Percentiles rank a stretch among this genome's conserved stretches.
Conservation (phyloP, 2,888 invertebrate genomes). For the Pachydiplax longipennis region DNA sequence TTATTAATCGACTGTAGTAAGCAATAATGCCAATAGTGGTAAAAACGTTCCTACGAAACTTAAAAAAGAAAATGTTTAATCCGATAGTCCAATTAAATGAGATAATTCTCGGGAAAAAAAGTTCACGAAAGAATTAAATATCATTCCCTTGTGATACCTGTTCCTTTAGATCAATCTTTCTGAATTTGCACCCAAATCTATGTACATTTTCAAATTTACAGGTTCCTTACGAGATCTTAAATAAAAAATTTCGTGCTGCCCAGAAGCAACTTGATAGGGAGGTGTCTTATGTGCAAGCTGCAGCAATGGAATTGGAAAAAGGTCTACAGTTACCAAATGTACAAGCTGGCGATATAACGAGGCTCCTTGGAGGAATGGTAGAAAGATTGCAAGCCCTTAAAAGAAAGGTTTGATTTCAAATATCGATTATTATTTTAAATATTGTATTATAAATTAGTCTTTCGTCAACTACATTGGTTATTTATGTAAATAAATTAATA, state of each 20-base stretch:
- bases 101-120: too few species aligned
- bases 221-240: slow-evolving; percentile 97
- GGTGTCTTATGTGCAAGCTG: slow-evolving; percentile 84
- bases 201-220: slow-evolving; percentile 57
- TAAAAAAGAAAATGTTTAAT: too few species aligned
- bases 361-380: slow-evolving; percentile 84
- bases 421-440: too few species aligned
- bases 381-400: slow-evolving; percentile 90
- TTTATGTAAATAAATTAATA: not conserved
- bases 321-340: slow-evolving; percentile 69
- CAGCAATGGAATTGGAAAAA: slow-evolving; percentile 80
- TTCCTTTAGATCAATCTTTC: not conserved
- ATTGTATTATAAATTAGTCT: too few species aligned
- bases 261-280: slow-evolving; percentile 95
- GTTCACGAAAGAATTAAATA: not conserved
- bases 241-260: slow-evolving; percentile 94
- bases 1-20: not conserved
- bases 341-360: slow-evolving; percentile 76
- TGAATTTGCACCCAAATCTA: not conserved
- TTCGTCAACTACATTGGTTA: too few species aligned
- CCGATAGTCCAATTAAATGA: too few species aligned
- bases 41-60: too few species aligned
- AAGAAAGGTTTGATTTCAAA: slow-evolving; percentile 68
- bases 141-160: not conserved
- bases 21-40: not conserved